Percentiles rank a stretch among this genome's conserved stretches.
phyloP scores from a whole-genome alignment of 92 coral and sea anemone species.

The Porites evermanni region DNA sequence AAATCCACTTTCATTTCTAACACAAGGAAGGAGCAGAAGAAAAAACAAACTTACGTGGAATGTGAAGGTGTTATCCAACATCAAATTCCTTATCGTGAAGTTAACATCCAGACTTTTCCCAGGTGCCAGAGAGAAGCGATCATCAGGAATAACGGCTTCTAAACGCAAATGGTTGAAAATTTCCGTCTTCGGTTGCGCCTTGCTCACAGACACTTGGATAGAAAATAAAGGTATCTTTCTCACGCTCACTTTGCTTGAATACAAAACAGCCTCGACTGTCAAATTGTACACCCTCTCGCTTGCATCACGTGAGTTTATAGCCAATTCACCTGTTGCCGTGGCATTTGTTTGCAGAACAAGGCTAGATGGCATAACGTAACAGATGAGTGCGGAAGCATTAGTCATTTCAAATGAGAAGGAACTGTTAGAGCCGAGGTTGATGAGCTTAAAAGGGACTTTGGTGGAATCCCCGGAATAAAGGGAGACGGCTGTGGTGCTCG shows the following conservation, averaged over 20 bases:
- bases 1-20: too few species aligned
- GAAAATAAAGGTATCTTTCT: conserved; percentile 3
- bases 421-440: conserved; percentile 46
- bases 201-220: not conserved
- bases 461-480: conserved; percentile 24
- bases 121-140: not conserved
- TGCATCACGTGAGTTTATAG: conserved; percentile 11
- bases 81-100: conserved; percentile 29
- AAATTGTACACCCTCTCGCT: not conserved
- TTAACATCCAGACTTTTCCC: conserved; percentile 11
- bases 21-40: too few species aligned
- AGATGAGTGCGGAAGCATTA: conserved; percentile 5
- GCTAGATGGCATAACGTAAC: conserved; percentile 51
- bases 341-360: conserved; percentile 25
- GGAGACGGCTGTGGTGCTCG: conserved; percentile 18
- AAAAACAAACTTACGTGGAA: not conserved
- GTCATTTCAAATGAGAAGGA: conserved; percentile 37
- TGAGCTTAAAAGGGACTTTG: conserved; percentile 47
- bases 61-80: not conserved
- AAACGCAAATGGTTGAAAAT: not conserved
- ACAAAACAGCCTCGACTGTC: not conserved
- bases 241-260: conserved; percentile 2
- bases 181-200: too few species aligned
- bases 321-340: conserved; percentile 25
- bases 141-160: not conserved